A percentile compares a stretch with the other conserved stretches of the same genome.
Evolutionary conservation across 2,113 vertebrate species (phyloP).

Genomic region (Heterochromis multidens): DNA sequence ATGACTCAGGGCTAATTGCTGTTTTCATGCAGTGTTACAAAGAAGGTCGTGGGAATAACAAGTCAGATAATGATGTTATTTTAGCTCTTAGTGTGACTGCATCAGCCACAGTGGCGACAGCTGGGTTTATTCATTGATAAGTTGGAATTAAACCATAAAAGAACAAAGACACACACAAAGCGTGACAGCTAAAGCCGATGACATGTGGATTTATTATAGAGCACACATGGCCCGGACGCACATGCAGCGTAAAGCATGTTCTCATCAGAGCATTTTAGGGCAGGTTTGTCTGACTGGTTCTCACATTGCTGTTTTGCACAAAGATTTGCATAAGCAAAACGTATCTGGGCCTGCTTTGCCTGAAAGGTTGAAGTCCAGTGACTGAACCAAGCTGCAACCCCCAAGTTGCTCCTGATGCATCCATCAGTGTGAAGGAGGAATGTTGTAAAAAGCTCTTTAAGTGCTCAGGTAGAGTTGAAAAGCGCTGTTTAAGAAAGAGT

Average conservation of each 20-base stretch:
- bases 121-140: neutral
- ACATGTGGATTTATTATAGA: neutral
- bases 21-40: neutral
- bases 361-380: neutral
- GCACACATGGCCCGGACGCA: too few species aligned
- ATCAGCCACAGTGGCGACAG: neutral
- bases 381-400: fast-evolving
- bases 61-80: fast-evolving
- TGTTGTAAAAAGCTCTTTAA: too few species aligned
- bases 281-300: neutral
- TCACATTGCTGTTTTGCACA: neutral
- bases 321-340: neutral
- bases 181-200: neutral
- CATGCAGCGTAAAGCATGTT: neutral
- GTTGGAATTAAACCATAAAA: neutral
- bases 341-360: neutral
- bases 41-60: neutral
- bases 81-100: neutral
- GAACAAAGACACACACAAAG: neutral
- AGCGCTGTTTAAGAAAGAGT: too few species aligned
- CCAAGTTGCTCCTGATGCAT: too few species aligned
- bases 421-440: too few species aligned
- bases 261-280: neutral
- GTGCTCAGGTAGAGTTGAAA: too few species aligned
- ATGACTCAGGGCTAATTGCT: too few species aligned